A percentile compares a stretch with the other conserved stretches of the same genome.
phyloP scores from a whole-genome alignment of 35 echinoderm and acorn worm species.

The Diadema setosum region DNA sequence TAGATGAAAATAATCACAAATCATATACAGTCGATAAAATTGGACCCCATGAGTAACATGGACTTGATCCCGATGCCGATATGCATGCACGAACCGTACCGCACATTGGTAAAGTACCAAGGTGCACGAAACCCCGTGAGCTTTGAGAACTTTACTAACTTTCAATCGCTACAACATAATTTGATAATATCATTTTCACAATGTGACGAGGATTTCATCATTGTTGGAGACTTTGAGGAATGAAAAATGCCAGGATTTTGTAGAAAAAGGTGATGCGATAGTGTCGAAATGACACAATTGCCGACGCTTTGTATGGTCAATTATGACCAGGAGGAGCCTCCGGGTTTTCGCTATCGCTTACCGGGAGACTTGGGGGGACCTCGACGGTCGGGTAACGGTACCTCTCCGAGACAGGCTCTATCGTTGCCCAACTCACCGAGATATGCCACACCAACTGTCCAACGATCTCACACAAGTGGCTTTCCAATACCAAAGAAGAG shows the following conservation, averaged over 20 bases:
- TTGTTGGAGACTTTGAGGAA: neutral
- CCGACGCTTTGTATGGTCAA: constrained; percentile 39
- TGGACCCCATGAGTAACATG: neutral
- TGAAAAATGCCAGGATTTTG: constrained; percentile 18
- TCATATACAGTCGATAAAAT: neutral
- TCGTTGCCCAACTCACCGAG: neutral
- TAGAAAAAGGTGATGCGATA: neutral
- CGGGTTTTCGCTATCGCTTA: neutral
- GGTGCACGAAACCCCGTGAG: neutral
- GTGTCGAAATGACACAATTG: constrained; percentile 36
- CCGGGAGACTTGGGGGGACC: neutral
- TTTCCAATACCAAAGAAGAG: neutral
- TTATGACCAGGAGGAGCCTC: constrained; percentile 32
- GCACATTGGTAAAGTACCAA: neutral
- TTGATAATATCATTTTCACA: neutral
- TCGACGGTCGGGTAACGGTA: neutral
- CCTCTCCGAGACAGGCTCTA: neutral
- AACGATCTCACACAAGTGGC: neutral
- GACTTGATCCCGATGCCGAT: neutral
- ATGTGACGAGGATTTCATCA: neutral
- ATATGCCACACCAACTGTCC: neutral
- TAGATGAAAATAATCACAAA: neutral
- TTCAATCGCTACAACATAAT: neutral
- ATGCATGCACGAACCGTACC: neutral
- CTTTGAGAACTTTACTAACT: neutral